These are phyloP conservation scores for Anas georgica DNA, from an alignment of 2,797 vertebrate genomes.

Conservation along the genomic window DNA sequence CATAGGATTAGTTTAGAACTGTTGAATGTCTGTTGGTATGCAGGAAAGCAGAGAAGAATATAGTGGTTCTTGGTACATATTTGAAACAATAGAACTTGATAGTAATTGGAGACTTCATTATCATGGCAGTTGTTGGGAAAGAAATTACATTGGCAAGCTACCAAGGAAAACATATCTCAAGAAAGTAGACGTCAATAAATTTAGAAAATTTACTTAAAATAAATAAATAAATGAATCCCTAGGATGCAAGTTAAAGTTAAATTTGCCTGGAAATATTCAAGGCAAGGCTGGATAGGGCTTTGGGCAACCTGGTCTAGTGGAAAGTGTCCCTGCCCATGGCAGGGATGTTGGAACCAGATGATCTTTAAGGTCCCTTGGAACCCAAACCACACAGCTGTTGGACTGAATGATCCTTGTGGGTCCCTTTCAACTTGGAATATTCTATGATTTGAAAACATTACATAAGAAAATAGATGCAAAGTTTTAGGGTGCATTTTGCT, in stretches of 20 bases:
- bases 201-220: not conserved
- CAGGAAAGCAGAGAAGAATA: not conserved
- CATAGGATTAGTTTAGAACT: not conserved
- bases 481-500: not conserved
- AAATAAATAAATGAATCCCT: not conserved
- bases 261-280: too few species aligned
- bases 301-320: too few species aligned
- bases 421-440: too few species aligned
- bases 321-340: too few species aligned
- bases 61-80: not conserved
- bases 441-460: not conserved
- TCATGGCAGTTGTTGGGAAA: not conserved
- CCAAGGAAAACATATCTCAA: not conserved
- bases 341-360: too few species aligned
- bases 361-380: too few species aligned
- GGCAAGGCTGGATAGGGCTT: not conserved
- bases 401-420: too few species aligned
- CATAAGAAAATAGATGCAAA: not conserved
- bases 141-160: not conserved
- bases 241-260: not conserved
- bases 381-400: too few species aligned
- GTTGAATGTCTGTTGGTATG: not conserved
- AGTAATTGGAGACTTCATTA: not conserved
- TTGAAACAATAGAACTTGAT: not conserved
- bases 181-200: not conserved